Percentiles rank a stretch among this genome's conserved stretches.
phyloP scores from a whole-genome alignment of 2,888 invertebrate species.

The Scaeva pyrastri region DNA sequence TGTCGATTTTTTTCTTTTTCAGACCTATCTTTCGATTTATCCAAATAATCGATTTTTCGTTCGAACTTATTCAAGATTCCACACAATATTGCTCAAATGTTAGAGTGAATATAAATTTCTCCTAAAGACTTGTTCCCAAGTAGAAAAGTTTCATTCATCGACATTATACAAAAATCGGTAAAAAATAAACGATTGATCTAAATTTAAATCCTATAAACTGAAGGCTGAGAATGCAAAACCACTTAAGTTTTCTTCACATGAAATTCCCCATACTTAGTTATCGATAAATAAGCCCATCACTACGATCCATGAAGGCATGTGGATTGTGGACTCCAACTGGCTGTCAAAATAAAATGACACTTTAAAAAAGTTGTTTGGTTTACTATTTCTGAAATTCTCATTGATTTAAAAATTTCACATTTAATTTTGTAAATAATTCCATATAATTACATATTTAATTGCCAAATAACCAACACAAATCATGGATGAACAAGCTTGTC shows the following conservation, averaged over 20 bases:
- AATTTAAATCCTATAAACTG: too few species aligned
- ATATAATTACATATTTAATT: not conserved
- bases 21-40: too few species aligned
- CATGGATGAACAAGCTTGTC: constrained; percentile 86
- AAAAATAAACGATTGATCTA: too few species aligned
- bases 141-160: too few species aligned
- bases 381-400: not conserved
- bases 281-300: constrained; percentile 40
- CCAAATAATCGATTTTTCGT: too few species aligned
- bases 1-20: too few species aligned
- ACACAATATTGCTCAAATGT: too few species aligned
- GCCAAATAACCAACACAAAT: not conserved
- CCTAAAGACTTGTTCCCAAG: too few species aligned
- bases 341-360: constrained; percentile 72
- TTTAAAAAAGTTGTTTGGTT: constrained; percentile 48
- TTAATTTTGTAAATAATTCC: constrained; percentile 27
- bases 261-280: not conserved
- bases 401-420: not conserved
- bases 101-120: too few species aligned
- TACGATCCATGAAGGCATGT: not conserved
- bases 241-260: not conserved
- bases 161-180: too few species aligned
- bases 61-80: too few species aligned
- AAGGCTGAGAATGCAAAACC: too few species aligned
- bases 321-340: constrained; percentile 40